Base-by-base conservation (phyloP, 2,797 vertebrate species). In the Lagocephalus sceleratus region DNA sequence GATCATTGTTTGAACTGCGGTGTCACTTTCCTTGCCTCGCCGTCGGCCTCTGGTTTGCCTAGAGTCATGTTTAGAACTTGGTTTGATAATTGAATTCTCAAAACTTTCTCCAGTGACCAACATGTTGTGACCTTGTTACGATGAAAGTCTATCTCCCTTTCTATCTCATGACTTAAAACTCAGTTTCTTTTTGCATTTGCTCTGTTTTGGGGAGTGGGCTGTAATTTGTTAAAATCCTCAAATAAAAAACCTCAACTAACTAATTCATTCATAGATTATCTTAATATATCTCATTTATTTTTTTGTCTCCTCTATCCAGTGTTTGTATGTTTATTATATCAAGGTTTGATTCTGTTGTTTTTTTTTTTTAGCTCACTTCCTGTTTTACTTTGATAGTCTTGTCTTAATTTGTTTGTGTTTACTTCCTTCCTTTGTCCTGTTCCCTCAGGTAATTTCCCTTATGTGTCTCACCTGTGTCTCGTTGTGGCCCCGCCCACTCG, bases 1-100 rank as follows among this genome's bases (percentile, higher is more conserved):
- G 22, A 47, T 15, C 20, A 41, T 38, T 59, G 40, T 17, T 48
- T 17, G 41, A 23, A 56, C 25, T 32, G 60, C 19, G 22, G 63
- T 39, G 57, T 54, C 47, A 44, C 39, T 3, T 42, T 6, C n/a
- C n/a, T 21, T 26, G 3, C 21, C 25, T 39, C 7, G 46, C 11
- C 10, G 21, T 4, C 26, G 51, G 43, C 12, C 12, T 29, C 49
- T 10, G 43, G 12, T 20, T 48, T 10, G 5, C 17, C 6, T 6
- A 15, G 3, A 41, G 14, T 3, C 4, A 15, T 29, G 26, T 29
- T 29, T 29, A 12, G 32, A 35, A 14, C 32, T n/a, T 35, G 32
- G 4, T 35, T 35, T 12, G 32, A 14, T 15, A 26, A 25, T 38
- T 0, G 15, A 6, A 40, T n/a, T 9, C 10, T 16, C 51, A 29